Base-by-base conservation (phyloP, 2,888 invertebrate species). In the Caenorhabditis angaria region DNA sequence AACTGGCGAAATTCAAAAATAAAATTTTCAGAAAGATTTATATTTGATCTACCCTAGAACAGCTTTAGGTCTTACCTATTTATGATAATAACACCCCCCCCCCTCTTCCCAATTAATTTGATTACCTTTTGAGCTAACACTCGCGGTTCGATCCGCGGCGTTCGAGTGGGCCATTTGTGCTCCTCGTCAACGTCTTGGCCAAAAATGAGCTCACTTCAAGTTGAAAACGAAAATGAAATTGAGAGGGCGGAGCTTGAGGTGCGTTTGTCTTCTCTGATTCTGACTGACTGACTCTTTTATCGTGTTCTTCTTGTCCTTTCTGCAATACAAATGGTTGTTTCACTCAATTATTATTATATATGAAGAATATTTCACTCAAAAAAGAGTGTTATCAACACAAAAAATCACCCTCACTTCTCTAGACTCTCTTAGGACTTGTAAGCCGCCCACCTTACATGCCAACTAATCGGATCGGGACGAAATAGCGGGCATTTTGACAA, bases 41-140 rank as follows among this genome's bases (percentile, higher is more conserved):
- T n/a, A n/a, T n/a, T n/a, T n/a, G n/a, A n/a, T n/a, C n/a, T n/a
- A n/a, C n/a, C n/a, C n/a, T n/a, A n/a, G n/a, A n/a, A n/a, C n/a
- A n/a, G n/a, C n/a, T n/a, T n/a, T n/a, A n/a, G n/a, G n/a, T n/a
- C 22, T 20, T 28, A 18, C 22, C 41, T 57, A 57, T 20, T 55
- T 29, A 29, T 55, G 25, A 4, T 55, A 55, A 55, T n/a, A n/a
- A n/a, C n/a, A n/a, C n/a, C n/a, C n/a, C n/a, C n/a, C n/a, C n/a
- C n/a, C n/a, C n/a, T 47, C 24, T 35, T 25, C 1, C 51, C 8
- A 22, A 24, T 27, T 25, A 29, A 61, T 56, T 27, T 1, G 20
- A 60, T 57, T 56, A 70, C 69, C 69, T 70, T 70, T 70, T 35
- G 69, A 70, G 64, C 64, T 70, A n/a, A 70, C 69, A 64, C 69